Conservation (phyloP, 2,888 invertebrate species). For the Trichogramma dendrolimi region DNA sequence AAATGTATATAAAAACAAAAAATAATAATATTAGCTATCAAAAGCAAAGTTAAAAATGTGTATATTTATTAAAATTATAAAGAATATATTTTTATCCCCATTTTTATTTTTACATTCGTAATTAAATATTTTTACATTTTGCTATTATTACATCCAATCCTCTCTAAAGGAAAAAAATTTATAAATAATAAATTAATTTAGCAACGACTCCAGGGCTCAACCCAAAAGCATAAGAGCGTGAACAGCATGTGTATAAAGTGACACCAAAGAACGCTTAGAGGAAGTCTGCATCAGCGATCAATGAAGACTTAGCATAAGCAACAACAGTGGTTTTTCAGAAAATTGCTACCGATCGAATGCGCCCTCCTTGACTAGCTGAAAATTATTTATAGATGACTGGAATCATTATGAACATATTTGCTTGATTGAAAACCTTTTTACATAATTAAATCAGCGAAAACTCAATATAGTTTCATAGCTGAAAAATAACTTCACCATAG, state of each 20-base stretch:
- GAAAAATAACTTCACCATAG: too few relatives aligned
- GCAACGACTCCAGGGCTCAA: slow-evolving; percentile 44
- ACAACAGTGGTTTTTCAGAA: slow-evolving; percentile 47
- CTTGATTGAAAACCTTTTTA: too few relatives aligned
- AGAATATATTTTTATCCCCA: slow-evolving; percentile 16
- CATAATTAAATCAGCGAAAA: too few relatives aligned
- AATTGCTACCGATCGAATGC: slow-evolving; percentile 41
- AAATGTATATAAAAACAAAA: slow-evolving; percentile 3
- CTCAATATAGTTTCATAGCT: too few relatives aligned
- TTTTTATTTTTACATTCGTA: slow-evolving; percentile 29
- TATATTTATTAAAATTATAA: slow-evolving; percentile 9
- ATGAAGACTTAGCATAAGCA: slow-evolving; percentile 51
- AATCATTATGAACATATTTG: too few relatives aligned
- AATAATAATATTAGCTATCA: background rate
- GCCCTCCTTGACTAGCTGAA: slow-evolving; percentile 28
- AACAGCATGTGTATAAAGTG: slow-evolving; percentile 30
- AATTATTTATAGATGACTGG: too few relatives aligned
- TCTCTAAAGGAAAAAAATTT: background rate
- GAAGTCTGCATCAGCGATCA: slow-evolving; percentile 42
- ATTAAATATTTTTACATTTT: slow-evolving; percentile 23
- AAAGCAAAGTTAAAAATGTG: slow-evolving; percentile 7
- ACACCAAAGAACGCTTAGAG: slow-evolving; percentile 37
- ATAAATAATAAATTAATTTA: background rate
- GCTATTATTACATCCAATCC: slow-evolving; percentile 13
- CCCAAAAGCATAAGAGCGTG: slow-evolving; percentile 44